Evolutionary conservation across 2,113 vertebrate genomes (phyloP), one percentile per base, ranked within the genome.

Genomic region (Corvus moneduloides): DNA sequence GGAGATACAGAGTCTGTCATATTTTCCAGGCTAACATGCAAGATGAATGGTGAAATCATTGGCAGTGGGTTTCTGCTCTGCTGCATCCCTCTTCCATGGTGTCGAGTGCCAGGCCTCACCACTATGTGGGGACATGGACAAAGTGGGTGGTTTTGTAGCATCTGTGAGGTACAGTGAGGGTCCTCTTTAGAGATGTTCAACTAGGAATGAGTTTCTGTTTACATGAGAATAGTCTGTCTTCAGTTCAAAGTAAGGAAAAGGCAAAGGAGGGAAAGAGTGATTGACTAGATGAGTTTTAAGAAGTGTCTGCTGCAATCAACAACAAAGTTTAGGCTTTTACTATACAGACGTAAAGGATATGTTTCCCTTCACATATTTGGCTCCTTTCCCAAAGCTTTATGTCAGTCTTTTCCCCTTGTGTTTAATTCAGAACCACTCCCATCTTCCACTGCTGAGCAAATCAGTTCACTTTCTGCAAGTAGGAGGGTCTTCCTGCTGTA

Each of bases 211-310:
- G 26, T 48, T 90, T 32, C 61, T 44, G 3, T 83, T 94, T 71
- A 23, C 62, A 69, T 76, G 51, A 80, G 27, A 80, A 43, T 44
- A 69, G 35, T 51, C 77, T 90, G 32, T 74, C 72, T 92, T 76
- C 44, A 61, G 24, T 80, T 71, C 63, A 63, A 62, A 89, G 78
- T 30, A 64, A 72, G 62, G 68, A 63, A 74, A 33, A 89, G 58
- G 52, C 81, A 74, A 87, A 82, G 56, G 35, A 95, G 52, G 35
- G 24, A 82, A 74, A 58, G 51, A 61, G 32, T 95, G 92, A 76
- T 92, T 93, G 94, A 91, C 82, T 87, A 78, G 56, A 92, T 92
- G 73, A 92, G 69, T 88, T 80, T 87, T 55, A 81, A 88, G 59
- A 84, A 84, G 37, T 41, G 64, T 89, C 84, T 96, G 10, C 90